These are phyloP conservation scores for Tenthredo livida DNA, from an alignment of 2,888 invertebrate species.

Conservation along the genomic window DNA sequence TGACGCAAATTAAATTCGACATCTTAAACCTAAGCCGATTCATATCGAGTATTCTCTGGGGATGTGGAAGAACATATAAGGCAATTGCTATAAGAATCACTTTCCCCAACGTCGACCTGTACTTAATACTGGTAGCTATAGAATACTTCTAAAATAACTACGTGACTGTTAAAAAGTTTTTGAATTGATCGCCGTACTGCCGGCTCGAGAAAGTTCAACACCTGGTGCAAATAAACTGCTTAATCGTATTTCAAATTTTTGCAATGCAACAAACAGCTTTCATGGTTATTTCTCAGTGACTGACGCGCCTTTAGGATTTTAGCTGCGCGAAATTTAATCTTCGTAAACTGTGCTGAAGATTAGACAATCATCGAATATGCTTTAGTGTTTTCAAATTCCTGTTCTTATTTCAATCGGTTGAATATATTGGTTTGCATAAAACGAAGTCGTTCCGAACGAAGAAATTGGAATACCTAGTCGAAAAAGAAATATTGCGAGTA, in stretches of 20 bases:
- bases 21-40: not conserved
- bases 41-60: slow-evolving; percentile 15
- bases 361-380: not conserved
- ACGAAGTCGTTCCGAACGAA: not conserved
- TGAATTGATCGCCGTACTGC: not conserved
- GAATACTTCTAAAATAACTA: not conserved
- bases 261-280: slow-evolving; percentile 9
- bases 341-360: not conserved
- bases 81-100: not conserved
- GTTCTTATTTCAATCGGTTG: not conserved
- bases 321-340: not conserved
- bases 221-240: slow-evolving; percentile 8
- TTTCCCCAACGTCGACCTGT: not conserved
- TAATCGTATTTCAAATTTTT: not conserved
- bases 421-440: not conserved
- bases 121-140: not conserved
- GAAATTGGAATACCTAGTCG: not conserved
- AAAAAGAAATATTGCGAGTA: not conserved
- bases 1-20: slow-evolving; percentile 4
- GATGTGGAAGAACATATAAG: not conserved
- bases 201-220: not conserved
- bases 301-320: not conserved
- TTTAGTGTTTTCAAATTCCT: not conserved
- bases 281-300: not conserved
- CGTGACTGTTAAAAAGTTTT: slow-evolving; percentile 25